Base-by-base conservation (phyloP, 2,797 vertebrate species). In the Basileuterus tristriatus region DNA sequence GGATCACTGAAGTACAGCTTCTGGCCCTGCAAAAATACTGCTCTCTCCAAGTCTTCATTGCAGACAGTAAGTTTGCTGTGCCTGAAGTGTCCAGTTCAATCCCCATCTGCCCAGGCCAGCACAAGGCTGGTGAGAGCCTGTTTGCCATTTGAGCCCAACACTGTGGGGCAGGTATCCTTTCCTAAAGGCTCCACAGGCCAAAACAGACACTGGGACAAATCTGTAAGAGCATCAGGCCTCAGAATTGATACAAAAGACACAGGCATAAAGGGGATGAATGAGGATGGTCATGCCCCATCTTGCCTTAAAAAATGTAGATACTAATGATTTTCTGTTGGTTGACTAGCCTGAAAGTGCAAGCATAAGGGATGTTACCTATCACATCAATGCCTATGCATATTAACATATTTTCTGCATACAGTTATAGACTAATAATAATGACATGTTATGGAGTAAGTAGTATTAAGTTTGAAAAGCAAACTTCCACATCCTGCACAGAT, bases 371-470 rank as follows among this genome's bases (percentile, higher is more conserved):
- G 13, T 60, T 52, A 17, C 39, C 36, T 58, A 17, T 64, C 37
- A 9, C 24, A 23, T 11, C 2, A 0, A 44, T 34, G 36, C 29
- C 23, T 36, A 3, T 36, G 37, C 19, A 21, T 64, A 12, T n/a
- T 64, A 64, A 52, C 0, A 0, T 53, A 5, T 63, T 69, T 86
- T 72, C 43, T 58, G 21, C 36, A 19, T 46, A 18, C 2, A 1
- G 12, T 37, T 70, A 4, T 4, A 62, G 14, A 49, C n/a, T 58
- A 26, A 6, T 36, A 36, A 32, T 53, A 93, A 36, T 34, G 16
- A 22, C 10, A 8, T 34, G 15, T 59, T 53, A 20, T 23, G 26
- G 62, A 87, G 15, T 60, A 37, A 56, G 20, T 30, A 56, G 4
- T 24, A 58, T 41, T 93, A 59, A 71, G 41, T 39, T 69, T 88